phyloP scores from a whole-genome alignment of 2,888 invertebrate species.

The Tipula unca region DNA sequence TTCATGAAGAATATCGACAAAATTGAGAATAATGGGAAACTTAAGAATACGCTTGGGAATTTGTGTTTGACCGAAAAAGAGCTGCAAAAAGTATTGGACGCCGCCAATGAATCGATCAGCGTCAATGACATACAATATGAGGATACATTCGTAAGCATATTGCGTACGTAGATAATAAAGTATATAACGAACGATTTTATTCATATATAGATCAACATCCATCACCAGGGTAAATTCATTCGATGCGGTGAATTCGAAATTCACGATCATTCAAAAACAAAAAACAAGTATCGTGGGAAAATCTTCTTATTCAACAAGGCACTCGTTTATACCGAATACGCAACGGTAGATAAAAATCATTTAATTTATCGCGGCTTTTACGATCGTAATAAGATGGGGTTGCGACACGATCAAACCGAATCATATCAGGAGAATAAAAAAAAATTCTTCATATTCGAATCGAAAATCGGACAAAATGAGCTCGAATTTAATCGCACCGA shows the following conservation, averaged over 20 bases:
- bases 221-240: neutral
- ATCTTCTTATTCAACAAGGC: neutral
- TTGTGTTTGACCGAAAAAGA: neutral
- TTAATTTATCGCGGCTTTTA: neutral
- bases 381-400: neutral
- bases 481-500: neutral
- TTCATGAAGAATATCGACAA: neutral
- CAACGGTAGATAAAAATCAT: neutral
- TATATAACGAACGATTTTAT: neutral
- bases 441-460: neutral
- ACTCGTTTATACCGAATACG: neutral
- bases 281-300: neutral
- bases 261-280: neutral
- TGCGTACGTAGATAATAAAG: neutral
- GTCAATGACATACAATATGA: neutral
- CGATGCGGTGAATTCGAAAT: slow-evolving; percentile 1
- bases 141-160: neutral
- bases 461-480: neutral
- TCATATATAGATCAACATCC: neutral
- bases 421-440: slow-evolving; percentile 16
- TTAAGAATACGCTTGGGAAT: neutral
- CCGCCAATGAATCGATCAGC: neutral
- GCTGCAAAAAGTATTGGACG: neutral
- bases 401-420: neutral
- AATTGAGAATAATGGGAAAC: neutral